Evolutionary conservation across 53 echinoderm and acorn worm species (phyloP).

Genomic region (Luidia sarsii): DNA sequence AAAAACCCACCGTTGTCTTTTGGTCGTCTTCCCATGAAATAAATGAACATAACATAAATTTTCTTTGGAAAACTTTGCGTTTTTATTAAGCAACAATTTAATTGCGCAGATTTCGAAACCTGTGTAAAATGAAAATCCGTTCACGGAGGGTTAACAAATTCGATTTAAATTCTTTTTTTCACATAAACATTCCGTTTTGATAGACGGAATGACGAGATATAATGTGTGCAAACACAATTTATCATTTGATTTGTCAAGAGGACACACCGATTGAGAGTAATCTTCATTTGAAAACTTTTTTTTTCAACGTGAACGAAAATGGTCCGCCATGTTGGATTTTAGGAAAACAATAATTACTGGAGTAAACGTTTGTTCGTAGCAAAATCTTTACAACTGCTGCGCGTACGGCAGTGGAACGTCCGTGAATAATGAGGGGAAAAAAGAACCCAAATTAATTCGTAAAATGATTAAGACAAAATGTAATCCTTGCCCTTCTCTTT

Average conservation of each 20-base stretch:
- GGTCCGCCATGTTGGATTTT: constrained; percentile 8
- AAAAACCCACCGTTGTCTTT: neutral
- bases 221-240: neutral
- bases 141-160: neutral
- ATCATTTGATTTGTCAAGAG: neutral
- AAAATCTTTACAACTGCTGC: neutral
- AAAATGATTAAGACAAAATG: too few relatives aligned
- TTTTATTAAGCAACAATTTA: neutral
- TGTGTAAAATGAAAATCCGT: neutral
- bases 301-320: neutral
- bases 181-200: neutral
- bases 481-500: too few relatives aligned
- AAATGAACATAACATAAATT: neutral
- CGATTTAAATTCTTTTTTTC: neutral
- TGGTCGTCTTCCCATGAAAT: neutral
- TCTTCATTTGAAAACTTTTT: neutral
- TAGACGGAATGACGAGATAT: neutral
- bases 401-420: neutral
- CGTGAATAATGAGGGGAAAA: too few relatives aligned
- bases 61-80: neutral
- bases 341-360: neutral
- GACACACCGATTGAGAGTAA: neutral
- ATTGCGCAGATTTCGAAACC: neutral
- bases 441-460: too few relatives aligned
- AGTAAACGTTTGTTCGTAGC: constrained; percentile 16